Evolutionary conservation across 1,140 invertebrate species (phyloP), one percentile per base, ranked within the genome.

Genomic region (Dendroctonus valens): DNA sequence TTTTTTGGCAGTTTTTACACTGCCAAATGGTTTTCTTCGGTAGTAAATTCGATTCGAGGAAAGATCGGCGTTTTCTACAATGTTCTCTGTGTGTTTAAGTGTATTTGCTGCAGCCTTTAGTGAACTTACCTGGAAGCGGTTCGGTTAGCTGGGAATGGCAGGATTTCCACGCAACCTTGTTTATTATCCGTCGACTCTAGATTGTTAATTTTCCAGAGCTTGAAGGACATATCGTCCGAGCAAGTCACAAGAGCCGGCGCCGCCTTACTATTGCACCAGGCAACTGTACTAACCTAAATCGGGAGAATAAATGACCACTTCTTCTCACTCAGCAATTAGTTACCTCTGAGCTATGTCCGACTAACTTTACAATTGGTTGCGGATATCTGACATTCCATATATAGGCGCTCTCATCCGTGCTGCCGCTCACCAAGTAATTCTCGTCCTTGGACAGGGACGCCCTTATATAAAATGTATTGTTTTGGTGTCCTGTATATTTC

Each of bases 381-480:
- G 85, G 84, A n/a, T 82, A 79, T 69, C 82, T 82, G 5, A 83
- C 83, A 74, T 88, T 86, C 92, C 92, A 96, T 65, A 95, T 88
- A 72, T 94, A 94, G 0, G 91, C 93, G 70, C 86, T 83, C 69
- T 89, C 85, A 78, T 94, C 91, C 74, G 88, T 91, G 65, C 92
- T 94, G 3, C 93, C 93, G 79, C 90, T 92, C 0, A 91, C 79
- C 9, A 96, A 78, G 77, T 91, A 94, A 50, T 83, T 81, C 1
- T 89, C 87, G 79, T 94, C 91, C 0, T 86, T 85, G 78, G 90
- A 93, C 14, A 95, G 78, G 68, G 87, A 85, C 0, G 88, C 85
- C 74, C 93, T 93, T 7, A 94, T 88, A 79, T 91, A 95, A 80
- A 92, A 95, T 0, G 90, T 87, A 40, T 82, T 82, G 76, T 89